These are phyloP conservation scores for Merodon equestris DNA, from an alignment of 2,888 invertebrate genomes.

Conservation along the genomic window DNA sequence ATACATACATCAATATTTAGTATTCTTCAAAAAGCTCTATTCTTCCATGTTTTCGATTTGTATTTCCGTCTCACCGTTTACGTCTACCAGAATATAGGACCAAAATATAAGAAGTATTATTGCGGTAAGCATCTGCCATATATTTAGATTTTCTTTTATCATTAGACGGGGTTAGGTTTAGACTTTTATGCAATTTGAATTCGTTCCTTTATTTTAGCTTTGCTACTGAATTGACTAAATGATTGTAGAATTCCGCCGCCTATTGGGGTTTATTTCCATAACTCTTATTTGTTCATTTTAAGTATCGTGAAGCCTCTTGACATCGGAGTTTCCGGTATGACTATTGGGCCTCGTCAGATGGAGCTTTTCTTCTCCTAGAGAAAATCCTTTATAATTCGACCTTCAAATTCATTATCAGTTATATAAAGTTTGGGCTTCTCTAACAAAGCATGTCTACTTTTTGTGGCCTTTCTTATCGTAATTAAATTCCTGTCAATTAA, in stretches of 20 bases:
- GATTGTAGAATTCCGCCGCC: slow-evolving; percentile 1
- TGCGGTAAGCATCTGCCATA: background rate
- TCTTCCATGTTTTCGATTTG: no score
- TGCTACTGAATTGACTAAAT: slow-evolving; percentile 10
- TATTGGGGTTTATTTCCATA: background rate
- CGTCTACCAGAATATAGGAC: background rate
- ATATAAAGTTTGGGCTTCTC: slow-evolving; percentile 16
- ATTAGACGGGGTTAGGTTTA: slow-evolving; percentile 26
- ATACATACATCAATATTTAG: no score
- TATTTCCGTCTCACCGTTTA: no score
- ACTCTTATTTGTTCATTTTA: slow-evolving; percentile 18
- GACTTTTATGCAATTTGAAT: slow-evolving; percentile 8
- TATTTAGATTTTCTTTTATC: slow-evolving; percentile 21
- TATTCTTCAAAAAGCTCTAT: no score
- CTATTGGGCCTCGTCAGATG: slow-evolving; percentile 23
- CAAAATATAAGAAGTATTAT: background rate
- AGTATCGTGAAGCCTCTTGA: slow-evolving; percentile 8
- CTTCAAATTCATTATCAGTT: slow-evolving; percentile 16
- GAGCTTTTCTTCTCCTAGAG: slow-evolving; percentile 6
- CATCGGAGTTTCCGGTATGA: slow-evolving; percentile 1
- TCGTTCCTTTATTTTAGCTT: slow-evolving; percentile 16
- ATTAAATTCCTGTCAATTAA: slow-evolving; percentile 18
- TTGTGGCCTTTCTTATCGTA: slow-evolving; percentile 14
- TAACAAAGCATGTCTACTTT: slow-evolving; percentile 9
- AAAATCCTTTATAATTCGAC: slow-evolving; percentile 11